phyloP scores from a whole-genome alignment of 2,888 invertebrate species.

The Apodemia hepburni region DNA sequence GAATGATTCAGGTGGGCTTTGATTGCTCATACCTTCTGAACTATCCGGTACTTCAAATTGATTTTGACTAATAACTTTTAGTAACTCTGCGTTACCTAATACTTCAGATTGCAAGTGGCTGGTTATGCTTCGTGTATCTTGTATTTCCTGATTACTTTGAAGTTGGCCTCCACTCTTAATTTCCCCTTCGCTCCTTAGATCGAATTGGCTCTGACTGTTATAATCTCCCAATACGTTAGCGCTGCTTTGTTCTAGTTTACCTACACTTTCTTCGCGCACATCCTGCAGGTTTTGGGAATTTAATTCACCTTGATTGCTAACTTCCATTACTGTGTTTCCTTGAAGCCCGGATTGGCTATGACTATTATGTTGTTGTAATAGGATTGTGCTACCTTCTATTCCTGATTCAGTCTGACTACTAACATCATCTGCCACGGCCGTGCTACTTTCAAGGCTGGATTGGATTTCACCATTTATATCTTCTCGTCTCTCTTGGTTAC shows the following conservation, averaged over 20 bases:
- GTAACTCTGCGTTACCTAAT: too few relatives aligned
- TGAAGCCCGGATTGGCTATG: background rate
- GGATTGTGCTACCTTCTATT: background rate
- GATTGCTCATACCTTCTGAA: too few relatives aligned
- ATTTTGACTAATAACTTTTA: too few relatives aligned
- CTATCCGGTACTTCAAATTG: too few relatives aligned
- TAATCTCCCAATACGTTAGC: too few relatives aligned
- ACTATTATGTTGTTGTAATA: background rate
- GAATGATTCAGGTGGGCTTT: too few relatives aligned
- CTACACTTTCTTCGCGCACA: background rate
- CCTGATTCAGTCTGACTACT: background rate
- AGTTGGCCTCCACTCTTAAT: too few relatives aligned
- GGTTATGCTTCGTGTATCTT: background rate
- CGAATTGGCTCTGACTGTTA: too few relatives aligned
- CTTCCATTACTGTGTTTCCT: background rate
- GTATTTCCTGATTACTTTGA: too few relatives aligned
- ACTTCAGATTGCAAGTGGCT: background rate
- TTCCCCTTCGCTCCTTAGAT: too few relatives aligned
- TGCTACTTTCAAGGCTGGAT: background rate
- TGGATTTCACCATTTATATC: background rate
- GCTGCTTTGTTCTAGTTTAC: background rate
- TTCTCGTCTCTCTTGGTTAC: background rate
- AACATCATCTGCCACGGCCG: background rate
- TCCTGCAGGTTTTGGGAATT: background rate
- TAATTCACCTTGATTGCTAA: background rate